Conservation (phyloP, 2,797 vertebrate species). For the Poecile montanus region DNA sequence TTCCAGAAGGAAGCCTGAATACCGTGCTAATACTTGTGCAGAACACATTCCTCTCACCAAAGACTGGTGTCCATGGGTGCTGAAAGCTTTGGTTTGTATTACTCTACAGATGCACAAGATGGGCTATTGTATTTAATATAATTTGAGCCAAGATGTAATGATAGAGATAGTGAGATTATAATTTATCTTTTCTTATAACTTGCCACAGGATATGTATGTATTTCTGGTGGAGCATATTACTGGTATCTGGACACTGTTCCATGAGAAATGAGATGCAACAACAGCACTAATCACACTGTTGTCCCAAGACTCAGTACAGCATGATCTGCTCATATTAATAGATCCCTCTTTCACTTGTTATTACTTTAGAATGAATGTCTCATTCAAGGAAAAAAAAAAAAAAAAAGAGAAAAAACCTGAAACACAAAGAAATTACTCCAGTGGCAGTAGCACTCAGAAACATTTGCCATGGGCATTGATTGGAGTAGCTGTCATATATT, state of each 20-base stretch:
- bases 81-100: background rate
- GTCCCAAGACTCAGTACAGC: background rate
- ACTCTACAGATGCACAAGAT: background rate
- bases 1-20: background rate
- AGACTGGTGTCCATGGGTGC: background rate
- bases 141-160: background rate
- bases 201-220: accelerated
- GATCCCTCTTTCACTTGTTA: background rate
- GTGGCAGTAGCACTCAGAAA: slow-evolving; percentile 53
- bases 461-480: slow-evolving; percentile 74
- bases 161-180: background rate
- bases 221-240: background rate
- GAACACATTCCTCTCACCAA: background rate
- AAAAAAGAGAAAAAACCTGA: background rate
- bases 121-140: background rate
- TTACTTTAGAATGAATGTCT: slow-evolving; percentile 13
- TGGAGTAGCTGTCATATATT: slow-evolving; percentile 77
- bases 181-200: background rate
- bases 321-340: background rate
- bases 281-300: background rate
- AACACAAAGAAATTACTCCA: slow-evolving; percentile 63
- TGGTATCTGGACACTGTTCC: background rate
- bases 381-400: background rate
- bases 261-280: background rate
- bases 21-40: background rate